Percentiles rank a stretch among this genome's conserved stretches.
Evolutionary conservation across 2,888 invertebrate species (phyloP).

Genomic region (Chorisops tibialis): DNA sequence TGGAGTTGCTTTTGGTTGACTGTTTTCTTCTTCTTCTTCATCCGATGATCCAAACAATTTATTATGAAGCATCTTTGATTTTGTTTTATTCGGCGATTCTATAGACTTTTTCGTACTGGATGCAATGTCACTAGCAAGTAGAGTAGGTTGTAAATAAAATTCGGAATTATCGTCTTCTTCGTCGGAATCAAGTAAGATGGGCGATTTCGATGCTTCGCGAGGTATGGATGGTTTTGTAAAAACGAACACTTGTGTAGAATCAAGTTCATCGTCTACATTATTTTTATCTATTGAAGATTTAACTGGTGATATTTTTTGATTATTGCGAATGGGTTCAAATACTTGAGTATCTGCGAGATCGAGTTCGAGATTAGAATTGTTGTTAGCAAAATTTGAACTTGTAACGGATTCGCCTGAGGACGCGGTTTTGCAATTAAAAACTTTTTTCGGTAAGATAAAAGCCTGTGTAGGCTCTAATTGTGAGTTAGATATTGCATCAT

Average conservation of each 20-base stretch:
- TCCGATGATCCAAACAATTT: slow-evolving; percentile 20
- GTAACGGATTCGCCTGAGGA: no score
- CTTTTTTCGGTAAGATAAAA: background rate
- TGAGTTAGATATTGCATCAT: no score
- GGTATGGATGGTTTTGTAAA: background rate
- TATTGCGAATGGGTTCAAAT: no score
- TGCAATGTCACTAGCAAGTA: background rate
- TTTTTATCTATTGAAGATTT: background rate
- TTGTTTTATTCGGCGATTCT: background rate
- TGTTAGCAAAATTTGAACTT: background rate
- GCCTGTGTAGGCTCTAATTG: slow-evolving; percentile 10
- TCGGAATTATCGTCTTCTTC: slow-evolving; percentile 6
- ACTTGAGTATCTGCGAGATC: no score
- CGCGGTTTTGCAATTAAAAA: no score
- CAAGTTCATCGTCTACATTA: background rate
- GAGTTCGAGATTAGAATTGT: background rate
- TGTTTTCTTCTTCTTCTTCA: slow-evolving; percentile 6
- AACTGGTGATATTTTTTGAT: background rate
- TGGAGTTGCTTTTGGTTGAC: background rate
- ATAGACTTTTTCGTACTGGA: background rate
- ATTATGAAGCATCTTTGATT: background rate
- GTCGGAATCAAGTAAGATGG: slow-evolving; percentile 12
- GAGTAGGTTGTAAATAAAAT: slow-evolving; percentile 1
- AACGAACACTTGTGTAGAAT: background rate
- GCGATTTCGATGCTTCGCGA: background rate